Conservation (phyloP, 2,797 vertebrate genomes). For the Tokudaia tokunoshimensis region DNA sequence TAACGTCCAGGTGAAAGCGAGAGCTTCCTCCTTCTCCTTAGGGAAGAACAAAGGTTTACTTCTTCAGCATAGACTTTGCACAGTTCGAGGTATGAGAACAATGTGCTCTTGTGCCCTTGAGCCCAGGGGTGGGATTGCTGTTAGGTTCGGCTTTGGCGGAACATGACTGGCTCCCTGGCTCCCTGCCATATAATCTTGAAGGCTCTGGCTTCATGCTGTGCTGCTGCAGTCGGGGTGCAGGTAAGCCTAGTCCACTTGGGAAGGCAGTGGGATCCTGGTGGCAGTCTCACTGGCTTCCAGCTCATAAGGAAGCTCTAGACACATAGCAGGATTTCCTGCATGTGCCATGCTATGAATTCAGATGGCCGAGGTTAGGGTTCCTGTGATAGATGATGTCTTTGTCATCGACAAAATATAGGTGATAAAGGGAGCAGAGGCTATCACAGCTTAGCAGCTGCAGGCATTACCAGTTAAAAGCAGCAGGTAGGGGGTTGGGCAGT, state of each 20-base stretch:
- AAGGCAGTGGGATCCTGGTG: neutral
- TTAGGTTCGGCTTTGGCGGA: neutral
- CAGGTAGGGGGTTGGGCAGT: neutral
- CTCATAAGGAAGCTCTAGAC: neutral
- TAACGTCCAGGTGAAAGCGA: conserved; percentile 23
- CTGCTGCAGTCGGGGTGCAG: neutral
- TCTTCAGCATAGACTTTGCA: neutral
- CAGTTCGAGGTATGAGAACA: neutral
- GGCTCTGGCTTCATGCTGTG: neutral
- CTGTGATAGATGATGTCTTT: neutral
- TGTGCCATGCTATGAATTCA: neutral
- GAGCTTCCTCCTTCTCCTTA: conserved; percentile 8
- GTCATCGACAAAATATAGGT: neutral
- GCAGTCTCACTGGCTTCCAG: neutral
- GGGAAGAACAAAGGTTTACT: neutral
- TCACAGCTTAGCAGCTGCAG: neutral
- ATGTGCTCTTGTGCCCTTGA: neutral
- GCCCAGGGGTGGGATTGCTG: neutral
- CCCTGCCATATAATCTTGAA: neutral
- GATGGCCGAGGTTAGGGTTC: neutral
- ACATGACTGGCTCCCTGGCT: fast-evolving
- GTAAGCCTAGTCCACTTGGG: neutral
- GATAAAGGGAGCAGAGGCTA: conserved; percentile 15
- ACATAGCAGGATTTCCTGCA: neutral
- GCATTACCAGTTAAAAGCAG: neutral